A percentile compares a stretch with the other conserved stretches of the same genome.
phyloP scores from a whole-genome alignment of 35 echinoderm and acorn worm species.

The Stichopus chloronotus region DNA sequence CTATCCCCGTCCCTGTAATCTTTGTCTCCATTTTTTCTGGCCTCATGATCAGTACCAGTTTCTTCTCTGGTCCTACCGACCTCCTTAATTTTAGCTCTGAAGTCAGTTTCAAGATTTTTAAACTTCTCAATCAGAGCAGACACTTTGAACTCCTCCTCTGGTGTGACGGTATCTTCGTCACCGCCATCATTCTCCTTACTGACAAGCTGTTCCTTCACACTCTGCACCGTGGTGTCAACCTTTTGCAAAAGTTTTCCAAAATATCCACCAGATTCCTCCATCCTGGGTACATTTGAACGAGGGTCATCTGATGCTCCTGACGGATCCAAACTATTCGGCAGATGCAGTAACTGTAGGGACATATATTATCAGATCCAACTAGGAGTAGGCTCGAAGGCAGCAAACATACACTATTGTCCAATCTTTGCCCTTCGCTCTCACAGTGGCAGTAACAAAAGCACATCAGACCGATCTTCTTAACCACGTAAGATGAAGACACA shows the following conservation, averaged over 20 bases:
- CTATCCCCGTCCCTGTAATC: neutral
- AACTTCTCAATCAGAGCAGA: slow-evolving; percentile 19
- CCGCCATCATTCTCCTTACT: neutral
- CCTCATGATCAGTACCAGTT: neutral
- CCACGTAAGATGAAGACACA: no score
- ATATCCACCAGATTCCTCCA: neutral
- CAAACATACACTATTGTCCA: no score
- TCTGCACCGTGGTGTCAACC: slow-evolving; percentile 27
- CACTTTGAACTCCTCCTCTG: slow-evolving; percentile 31
- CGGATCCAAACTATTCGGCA: no score
- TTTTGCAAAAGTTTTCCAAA: slow-evolving; percentile 43
- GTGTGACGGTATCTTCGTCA: neutral
- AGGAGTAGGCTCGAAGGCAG: no score
- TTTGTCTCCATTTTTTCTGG: no score
- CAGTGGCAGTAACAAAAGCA: no score
- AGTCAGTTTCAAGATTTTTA: neutral
- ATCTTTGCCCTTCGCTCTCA: no score
- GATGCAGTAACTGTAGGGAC: no score
- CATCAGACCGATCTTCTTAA: no score
- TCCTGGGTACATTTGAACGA: neutral
- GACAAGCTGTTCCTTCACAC: slow-evolving; percentile 29
- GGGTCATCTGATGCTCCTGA: no score
- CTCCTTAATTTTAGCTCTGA: slow-evolving; percentile 17
- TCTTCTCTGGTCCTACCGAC: neutral
- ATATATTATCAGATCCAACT: no score